These are phyloP conservation scores for Corythaixoides concolor DNA, from an alignment of 2,113 vertebrate species.

Conservation along the genomic window DNA sequence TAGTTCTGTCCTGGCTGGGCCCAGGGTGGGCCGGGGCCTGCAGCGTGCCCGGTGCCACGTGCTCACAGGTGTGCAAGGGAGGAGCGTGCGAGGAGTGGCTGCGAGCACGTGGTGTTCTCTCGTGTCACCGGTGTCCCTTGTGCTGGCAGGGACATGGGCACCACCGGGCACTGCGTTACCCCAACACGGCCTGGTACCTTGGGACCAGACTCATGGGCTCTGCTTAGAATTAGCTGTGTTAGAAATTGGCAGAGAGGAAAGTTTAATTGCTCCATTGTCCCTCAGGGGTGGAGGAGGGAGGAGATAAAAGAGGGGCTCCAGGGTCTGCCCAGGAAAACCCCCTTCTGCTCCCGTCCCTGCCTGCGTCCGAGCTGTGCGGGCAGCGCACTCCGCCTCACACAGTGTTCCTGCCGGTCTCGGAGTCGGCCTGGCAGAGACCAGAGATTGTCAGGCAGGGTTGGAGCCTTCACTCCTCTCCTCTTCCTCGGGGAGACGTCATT, in stretches of 20 bases:
- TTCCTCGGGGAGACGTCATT: background rate
- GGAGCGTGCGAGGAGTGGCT: background rate
- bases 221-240: background rate
- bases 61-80: background rate
- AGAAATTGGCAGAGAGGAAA: background rate
- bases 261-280: background rate
- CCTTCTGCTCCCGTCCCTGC: background rate
- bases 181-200: rapidly evolving
- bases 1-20: background rate
- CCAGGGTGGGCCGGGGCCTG: background rate
- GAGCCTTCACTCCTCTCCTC: background rate
- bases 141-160: rapidly evolving
- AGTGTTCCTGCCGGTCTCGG: background rate
- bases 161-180: rapidly evolving
- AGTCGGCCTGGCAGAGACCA: background rate
- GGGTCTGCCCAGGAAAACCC: background rate
- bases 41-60: background rate
- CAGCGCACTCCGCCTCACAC: background rate
- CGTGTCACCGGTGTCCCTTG: background rate
- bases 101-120: background rate
- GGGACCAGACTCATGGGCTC: background rate
- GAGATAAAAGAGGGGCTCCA: background rate
- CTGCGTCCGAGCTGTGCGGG: rapidly evolving
- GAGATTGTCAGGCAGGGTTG: background rate
- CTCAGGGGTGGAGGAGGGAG: background rate